Evolutionary conservation across 1,140 invertebrate species (phyloP).

Genomic region (Drosophila sechellia): DNA sequence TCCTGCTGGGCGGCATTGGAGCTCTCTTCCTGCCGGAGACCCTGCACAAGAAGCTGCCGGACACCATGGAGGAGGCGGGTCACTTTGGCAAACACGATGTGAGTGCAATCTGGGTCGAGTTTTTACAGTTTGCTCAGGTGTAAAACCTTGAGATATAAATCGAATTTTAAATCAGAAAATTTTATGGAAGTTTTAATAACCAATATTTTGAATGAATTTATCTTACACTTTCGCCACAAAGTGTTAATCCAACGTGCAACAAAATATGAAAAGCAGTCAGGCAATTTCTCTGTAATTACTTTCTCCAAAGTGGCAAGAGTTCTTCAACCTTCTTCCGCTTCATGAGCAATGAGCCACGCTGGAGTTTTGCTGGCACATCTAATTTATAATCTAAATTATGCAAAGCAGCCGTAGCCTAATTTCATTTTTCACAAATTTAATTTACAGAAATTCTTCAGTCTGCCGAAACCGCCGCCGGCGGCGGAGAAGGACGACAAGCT

Average conservation of each 20-base stretch:
- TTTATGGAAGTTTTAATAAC: no score
- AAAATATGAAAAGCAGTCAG: not conserved
- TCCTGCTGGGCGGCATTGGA: constrained; percentile 86
- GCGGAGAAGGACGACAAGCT: constrained; percentile 34
- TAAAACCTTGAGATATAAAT: not conserved
- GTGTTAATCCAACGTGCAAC: not conserved
- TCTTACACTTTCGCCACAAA: no score
- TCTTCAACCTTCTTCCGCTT: constrained; percentile 19
- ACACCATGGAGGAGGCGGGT: constrained; percentile 89
- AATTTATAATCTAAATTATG: constrained; percentile 84
- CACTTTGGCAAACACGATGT: constrained; percentile 88
- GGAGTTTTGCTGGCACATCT: constrained; percentile 44
- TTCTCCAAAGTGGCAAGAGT: constrained; percentile 11
- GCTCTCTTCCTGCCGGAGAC: constrained; percentile 90
- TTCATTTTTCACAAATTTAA: constrained; percentile 80
- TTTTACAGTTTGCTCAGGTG: not conserved
- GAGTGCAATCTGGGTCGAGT: constrained; percentile 25
- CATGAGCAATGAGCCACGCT: constrained; percentile 7
- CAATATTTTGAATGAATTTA: no score
- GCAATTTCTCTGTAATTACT: constrained; percentile 24
- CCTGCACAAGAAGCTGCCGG: constrained; percentile 88
- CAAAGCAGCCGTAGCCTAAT: constrained; percentile 80
- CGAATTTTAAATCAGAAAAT: not conserved
- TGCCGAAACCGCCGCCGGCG: constrained; percentile 74
- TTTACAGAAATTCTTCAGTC: constrained; percentile 84